Evolutionary conservation across 2,113 vertebrate genomes (phyloP).

Genomic region (Lates calcarifer): DNA sequence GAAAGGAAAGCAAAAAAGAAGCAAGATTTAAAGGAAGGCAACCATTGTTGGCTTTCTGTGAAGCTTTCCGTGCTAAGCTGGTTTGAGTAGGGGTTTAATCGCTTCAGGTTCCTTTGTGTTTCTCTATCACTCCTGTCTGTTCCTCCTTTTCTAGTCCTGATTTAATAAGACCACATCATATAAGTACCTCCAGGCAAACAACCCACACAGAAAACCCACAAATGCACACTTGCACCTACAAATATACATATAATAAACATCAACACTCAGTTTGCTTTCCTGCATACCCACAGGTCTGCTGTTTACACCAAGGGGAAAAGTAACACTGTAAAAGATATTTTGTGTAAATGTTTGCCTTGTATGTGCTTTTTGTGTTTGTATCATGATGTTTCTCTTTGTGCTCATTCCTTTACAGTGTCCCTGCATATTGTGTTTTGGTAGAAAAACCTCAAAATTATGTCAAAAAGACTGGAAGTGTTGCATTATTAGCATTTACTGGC

Average conservation of each 20-base stretch:
- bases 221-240: conserved; percentile 43
- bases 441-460: conserved; percentile 7
- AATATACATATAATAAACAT: conserved; percentile 17
- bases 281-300: conserved; percentile 7
- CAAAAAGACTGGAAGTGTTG: neutral
- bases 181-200: conserved; percentile 52
- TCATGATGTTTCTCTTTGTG: neutral
- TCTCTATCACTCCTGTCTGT: conserved; percentile 74
- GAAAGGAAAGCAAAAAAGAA: conserved; percentile 52
- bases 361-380: neutral
- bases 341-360: neutral
- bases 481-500: conserved; percentile 31
- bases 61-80: conserved; percentile 77
- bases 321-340: neutral
- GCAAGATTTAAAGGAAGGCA: conserved; percentile 69
- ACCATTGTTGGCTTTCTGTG: conserved; percentile 77
- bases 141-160: conserved; percentile 68
- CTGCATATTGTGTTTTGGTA: conserved; percentile 1
- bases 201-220: conserved; percentile 49
- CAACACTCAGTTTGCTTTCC: neutral
- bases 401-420: neutral
- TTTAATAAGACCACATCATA: conserved; percentile 76
- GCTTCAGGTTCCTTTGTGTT: conserved; percentile 77
- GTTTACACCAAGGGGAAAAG: neutral
- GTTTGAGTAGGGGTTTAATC: conserved; percentile 83